A percentile compares a stretch with the other conserved stretches of the same genome.
phyloP scores from a whole-genome alignment of 2,797 vertebrate species.

The Ctenosaura bakeri region DNA sequence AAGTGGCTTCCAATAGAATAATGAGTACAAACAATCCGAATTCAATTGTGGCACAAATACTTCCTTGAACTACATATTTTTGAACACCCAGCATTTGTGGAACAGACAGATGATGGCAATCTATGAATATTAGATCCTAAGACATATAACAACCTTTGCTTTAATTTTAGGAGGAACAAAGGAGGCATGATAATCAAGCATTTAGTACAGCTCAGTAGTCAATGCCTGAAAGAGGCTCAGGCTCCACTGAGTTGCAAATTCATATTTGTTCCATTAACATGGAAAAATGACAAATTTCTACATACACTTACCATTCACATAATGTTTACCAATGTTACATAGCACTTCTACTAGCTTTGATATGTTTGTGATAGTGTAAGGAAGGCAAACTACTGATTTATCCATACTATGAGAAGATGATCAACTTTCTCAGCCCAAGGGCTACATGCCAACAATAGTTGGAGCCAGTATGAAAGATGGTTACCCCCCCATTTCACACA shows the following conservation, averaged over 20 bases:
- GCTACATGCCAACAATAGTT: not conserved
- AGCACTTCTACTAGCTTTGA: not conserved
- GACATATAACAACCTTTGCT: slow-evolving; percentile 64
- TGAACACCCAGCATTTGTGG: slow-evolving; percentile 63
- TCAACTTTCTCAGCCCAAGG: not conserved
- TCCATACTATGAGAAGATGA: not conserved
- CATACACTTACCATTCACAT: not conserved
- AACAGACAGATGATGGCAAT: slow-evolving; percentile 60
- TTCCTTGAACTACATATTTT: not conserved
- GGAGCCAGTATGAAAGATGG: not conserved
- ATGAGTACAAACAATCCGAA: not conserved
- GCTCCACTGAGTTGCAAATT: not conserved
- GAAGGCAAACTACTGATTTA: not conserved
- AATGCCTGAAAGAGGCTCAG: slow-evolving; percentile 43
- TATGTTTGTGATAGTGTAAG: not conserved
- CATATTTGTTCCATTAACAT: not conserved
- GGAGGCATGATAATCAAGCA: not conserved
- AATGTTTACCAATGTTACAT: not conserved
- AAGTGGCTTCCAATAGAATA: not conserved
- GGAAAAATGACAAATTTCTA: not conserved
- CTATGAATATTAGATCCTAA: slow-evolving; percentile 61
- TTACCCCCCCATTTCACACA: not conserved
- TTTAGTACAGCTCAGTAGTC: not conserved
- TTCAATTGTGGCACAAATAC: not conserved
- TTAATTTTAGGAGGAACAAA: slow-evolving; percentile 53